Base-by-base conservation (phyloP, 1,140 invertebrate genomes). In the Bombus ignitus region DNA sequence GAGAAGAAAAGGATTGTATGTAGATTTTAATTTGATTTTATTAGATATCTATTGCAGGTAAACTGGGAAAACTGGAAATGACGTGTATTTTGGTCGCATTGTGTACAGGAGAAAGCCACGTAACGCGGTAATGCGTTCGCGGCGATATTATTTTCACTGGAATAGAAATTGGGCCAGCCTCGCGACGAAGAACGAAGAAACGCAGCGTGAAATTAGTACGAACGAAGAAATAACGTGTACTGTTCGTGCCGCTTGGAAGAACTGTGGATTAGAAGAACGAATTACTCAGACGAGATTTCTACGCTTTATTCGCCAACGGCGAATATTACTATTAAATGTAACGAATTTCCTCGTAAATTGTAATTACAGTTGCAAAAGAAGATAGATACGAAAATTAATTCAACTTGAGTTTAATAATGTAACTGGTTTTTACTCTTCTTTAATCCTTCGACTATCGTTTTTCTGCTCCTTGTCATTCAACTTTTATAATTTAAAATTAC, bases 191-290 rank as follows among this genome's bases (percentile, higher is more conserved):
- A 81, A 81, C 53, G 70, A 70, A 70, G 47, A 18, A 47, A 47
- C 47, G 22, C 78, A 66, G 44, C n/a, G 44, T 13, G 32, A 70
- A 81, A 81, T 81, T 53, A 70, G 70, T 68, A 81, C 44, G 12
- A 39, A 32, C 66, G 44, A 81, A 70, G 78, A 42, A 71, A 57
- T 81, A 44, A 66, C 35, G 78, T 71, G 78, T 37, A 37, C 28
- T 8, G 35, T 8, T 39, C 78, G 44, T 25, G 39, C 9, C 18
- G 35, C 28, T 42, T 42, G 59, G 59, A 78, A 66, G 28, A 6
- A 9, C 59, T n/a, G 12, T 5, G 59, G 59, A 78, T 65, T 44
- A 44, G n/a, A 37, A 32, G 15, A 66, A 78, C 76, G 59, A n/a
- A 39, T 28, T 42, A 72, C n/a, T 72, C 42, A n/a, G 12, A 42